Evolutionary conservation across 1,140 invertebrate genomes (phyloP).

Genomic region (Drosophila seguyi): DNA sequence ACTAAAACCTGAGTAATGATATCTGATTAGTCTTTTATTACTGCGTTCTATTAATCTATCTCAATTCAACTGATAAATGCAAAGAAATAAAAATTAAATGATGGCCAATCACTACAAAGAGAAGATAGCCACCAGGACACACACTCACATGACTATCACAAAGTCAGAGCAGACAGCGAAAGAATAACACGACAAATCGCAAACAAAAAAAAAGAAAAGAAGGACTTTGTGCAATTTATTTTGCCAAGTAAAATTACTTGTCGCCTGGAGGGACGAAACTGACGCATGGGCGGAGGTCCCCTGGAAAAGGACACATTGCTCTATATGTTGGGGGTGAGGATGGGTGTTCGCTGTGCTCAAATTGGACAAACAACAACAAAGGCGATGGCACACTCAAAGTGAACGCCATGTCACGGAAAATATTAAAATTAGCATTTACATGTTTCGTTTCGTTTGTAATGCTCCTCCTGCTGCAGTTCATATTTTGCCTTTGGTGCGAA

Average conservation of each 20-base stretch:
- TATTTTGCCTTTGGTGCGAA: slow-evolving; percentile 76
- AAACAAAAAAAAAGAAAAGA: slow-evolving; percentile 43
- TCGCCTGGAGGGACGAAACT: slow-evolving; percentile 67
- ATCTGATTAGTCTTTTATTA: not conserved
- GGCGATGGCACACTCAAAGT: slow-evolving; percentile 63
- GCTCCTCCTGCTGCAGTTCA: slow-evolving; percentile 18
- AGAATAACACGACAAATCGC: slow-evolving; percentile 26
- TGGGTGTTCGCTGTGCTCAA: slow-evolving; percentile 20
- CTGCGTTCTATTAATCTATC: not conserved
- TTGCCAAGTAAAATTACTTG: slow-evolving; percentile 82
- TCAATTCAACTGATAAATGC: slow-evolving; percentile 12
- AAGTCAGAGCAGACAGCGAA: slow-evolving; percentile 51
- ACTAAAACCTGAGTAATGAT: not conserved
- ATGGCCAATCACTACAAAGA: slow-evolving; percentile 63
- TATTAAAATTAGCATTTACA: slow-evolving; percentile 83
- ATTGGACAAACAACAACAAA: slow-evolving; percentile 66
- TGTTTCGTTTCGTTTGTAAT: slow-evolving; percentile 51
- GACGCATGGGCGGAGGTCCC: slow-evolving; percentile 20
- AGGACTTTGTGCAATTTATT: slow-evolving; percentile 81
- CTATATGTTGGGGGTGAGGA: not conserved
- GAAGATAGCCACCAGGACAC: slow-evolving; percentile 14
- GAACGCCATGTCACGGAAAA: slow-evolving; percentile 82
- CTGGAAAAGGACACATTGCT: slow-evolving; percentile 17
- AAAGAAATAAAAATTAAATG: slow-evolving; percentile 65
- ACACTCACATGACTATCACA: slow-evolving; percentile 33